Base-by-base conservation (phyloP, 1,140 invertebrate genomes). In the Cepaea nemoralis region DNA sequence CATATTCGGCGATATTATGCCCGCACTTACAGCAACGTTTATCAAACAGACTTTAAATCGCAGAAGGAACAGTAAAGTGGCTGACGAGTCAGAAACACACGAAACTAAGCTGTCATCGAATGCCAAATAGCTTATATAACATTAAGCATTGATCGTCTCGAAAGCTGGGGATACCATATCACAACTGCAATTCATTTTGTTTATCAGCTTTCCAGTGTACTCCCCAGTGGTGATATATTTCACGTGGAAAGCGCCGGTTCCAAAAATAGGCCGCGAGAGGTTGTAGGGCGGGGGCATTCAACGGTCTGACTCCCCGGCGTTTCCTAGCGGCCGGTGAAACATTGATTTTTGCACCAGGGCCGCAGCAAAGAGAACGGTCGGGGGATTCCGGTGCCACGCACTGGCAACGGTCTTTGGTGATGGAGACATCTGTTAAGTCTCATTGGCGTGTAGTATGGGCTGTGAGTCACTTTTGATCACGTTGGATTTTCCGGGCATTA, bases 231-330 rank as follows among this genome's bases (percentile, higher is more conserved):
- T 63, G 59, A 63, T 63, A 31, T 63, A 63, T 31, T 31, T 63
- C 59, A 63, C 59, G 59, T 63, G 59, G 59, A 63, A 63, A 63
- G 59, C 59, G 59, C 59, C 59, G 59, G 27, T 63, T 63, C n/a
- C 59, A 63, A 63, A 63, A 63, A 63, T 63, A 63, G 59, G 33
- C 59, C 27, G n/a, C 59, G 59, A 63, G 27, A 10, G 22, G 59
- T 27, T 27, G 59, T 6, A 31, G 59, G n/a, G 59, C 10, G n/a
- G 59, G 59, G 16, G n/a, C 5, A 31, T 1, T 31, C 27, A 2
- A 19, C 19, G 19, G 59, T 31, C 27, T 63, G 10, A 63, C 59
- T 63, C 59, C 27, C 59, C 10, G 33, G 59, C 27, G 59, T 63
- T 63, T 63, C 59, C 59, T n/a, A 63, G n/a, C 59, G 59, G 59